Evolutionary conservation across 1,140 invertebrate species (phyloP), one percentile per base, ranked within the genome.

Genomic region (Lanistes nyassanus): DNA sequence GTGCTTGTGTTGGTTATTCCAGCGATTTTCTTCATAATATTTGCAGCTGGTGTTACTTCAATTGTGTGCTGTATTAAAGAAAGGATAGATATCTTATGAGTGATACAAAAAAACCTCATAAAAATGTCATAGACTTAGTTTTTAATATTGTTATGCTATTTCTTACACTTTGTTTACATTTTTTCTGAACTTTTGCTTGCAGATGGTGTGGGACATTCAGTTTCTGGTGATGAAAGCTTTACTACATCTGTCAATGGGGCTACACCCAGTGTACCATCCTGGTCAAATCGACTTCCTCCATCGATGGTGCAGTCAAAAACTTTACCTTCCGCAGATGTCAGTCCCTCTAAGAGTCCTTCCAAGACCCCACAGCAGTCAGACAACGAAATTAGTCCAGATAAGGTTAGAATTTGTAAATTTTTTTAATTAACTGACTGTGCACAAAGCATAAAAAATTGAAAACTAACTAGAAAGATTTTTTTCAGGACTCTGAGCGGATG

Each of bases 271-370:
- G 73, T 77, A 16, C 77, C 77, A 37, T 85, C 82, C 0, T 85
- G 84, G 84, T 71, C 80, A 26, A 84, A 80, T 73, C 75, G 84
- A 21, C 60, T 85, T 23, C 84, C 84, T 36, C 73, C 78, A 23
- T 85, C 84, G 3, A 58, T 84, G 11, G 66, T 66, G 26, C 62
- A 65, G n/a, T 55, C 70, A 51, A 78, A 76, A 39, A 75, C 66
- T 37, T 26, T 31, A 36, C 77, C 76, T n/a, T 83, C 81, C 39
- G 56, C 80, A 7, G 47, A 56, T n/a, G 74, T 64, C 31, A 79
- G 74, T 42, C 79, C 82, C 29, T 60, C 68, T 3, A 80, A 79
- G 75, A 79, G 78, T 69, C 76, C 79, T 39, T 23, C 74, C 47
- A 76, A 77, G 29, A 53, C 78, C 79, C 53, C 47, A 68, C 34